Evolutionary conservation across 2,888 invertebrate species (phyloP), one percentile per base, ranked within the genome.

Genomic region (Drosophila melanosoma): DNA sequence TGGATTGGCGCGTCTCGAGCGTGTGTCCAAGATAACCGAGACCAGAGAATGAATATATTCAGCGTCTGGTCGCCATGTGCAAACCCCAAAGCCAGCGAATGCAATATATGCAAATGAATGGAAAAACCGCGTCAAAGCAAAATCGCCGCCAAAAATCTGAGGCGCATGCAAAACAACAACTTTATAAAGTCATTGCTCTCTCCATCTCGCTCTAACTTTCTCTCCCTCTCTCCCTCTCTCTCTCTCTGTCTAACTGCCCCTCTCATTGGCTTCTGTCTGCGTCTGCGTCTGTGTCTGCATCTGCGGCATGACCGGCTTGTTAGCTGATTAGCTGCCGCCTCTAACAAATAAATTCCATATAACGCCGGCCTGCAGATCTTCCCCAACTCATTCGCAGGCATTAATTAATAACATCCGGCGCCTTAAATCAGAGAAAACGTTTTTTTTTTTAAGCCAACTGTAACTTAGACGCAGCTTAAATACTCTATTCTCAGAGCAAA

Each of bases 361-460:
- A 90, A 88, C 89, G 87, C 90, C 90, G 63, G 75, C 54, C 69
- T 53, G 59, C 67, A 74, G 73, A 85, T 86, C 78, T 82, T 73
- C 68, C 74, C 69, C 69, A 48, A 65, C 42, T 38, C 53, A 68
- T 58, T 81, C 71, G 70, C 86, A 64, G 66, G 82, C 90, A 89
- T 90, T 88, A 88, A 88, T 88, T 90, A 88, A 88, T 90, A 88
- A 88, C 88, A 88, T 88, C 88, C 88, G 87, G 87, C 87, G 87
- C 87, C 87, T 84, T 75, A 67, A 84, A 81, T 76, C 79, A 56
- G 48, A 49, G 63, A 56, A 65, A 79, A 65, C 58, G 69, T 69
- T 69, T 53, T 69, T 52, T 52, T 20, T 52, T 12, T 20, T 15
- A 40, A 42, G 15, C 32, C 4, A 3, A 15, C 17, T 12, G 4